A percentile compares a stretch with the other conserved stretches of the same genome.
Evolutionary conservation across 1,140 invertebrate genomes (phyloP).

Genomic region (Bombus consobrinus): DNA sequence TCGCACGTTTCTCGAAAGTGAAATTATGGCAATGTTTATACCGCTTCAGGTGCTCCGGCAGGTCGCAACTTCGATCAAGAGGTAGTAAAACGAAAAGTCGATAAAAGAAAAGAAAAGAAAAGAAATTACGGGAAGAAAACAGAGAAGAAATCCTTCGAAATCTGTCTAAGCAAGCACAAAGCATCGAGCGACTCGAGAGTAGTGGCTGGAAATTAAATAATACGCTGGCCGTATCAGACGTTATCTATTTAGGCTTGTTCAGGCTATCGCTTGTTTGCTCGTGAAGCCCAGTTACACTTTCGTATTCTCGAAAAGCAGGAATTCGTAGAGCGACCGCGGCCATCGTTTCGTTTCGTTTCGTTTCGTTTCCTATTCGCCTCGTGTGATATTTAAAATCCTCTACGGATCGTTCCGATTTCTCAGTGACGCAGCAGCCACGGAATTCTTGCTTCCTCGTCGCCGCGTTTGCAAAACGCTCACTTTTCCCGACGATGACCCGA

Average conservation of each 20-base stretch:
- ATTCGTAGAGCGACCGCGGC: slow-evolving; percentile 23
- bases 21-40: no score
- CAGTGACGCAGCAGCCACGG: neutral
- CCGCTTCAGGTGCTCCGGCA: rapidly evolving
- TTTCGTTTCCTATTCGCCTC: no score
- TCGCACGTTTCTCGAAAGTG: no score
- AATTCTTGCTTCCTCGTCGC: slow-evolving; percentile 8
- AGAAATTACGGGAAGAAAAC: neutral
- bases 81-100: neutral
- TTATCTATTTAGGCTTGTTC: slow-evolving; percentile 75
- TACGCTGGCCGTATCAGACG: slow-evolving; percentile 64
- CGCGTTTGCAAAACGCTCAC: neutral
- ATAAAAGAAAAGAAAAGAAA: neutral
- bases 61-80: rapidly evolving
- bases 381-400: slow-evolving; percentile 5
- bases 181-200: slow-evolving; percentile 38
- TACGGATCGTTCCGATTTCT: no score
- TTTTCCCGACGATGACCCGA: neutral
- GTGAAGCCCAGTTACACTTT: slow-evolving; percentile 51
- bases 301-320: slow-evolving; percentile 39
- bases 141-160: neutral
- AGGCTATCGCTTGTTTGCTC: slow-evolving; percentile 71
- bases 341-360: neutral
- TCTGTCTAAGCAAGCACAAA: neutral
- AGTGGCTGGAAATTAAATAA: slow-evolving; percentile 70